A percentile compares a stretch with the other conserved stretches of the same genome.
phyloP scores from a whole-genome alignment of 1,140 invertebrate genomes.

The Pristionchus pacificus region DNA sequence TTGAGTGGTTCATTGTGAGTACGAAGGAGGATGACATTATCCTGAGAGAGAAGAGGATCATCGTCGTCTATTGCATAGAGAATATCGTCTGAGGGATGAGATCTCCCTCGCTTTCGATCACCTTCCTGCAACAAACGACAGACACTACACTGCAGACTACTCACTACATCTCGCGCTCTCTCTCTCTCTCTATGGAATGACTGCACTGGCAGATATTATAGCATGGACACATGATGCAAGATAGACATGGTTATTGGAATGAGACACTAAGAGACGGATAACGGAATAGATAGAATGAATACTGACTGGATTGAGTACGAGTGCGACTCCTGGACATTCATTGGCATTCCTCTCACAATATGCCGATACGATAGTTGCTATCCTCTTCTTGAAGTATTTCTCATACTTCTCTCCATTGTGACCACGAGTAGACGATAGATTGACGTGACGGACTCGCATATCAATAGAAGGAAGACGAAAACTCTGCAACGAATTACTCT shows the following conservation, averaged over 20 bases:
- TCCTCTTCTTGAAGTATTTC: conserved; percentile 53
- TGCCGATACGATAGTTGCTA: conserved; percentile 46
- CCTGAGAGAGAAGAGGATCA: conserved; percentile 46
- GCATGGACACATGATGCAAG: neutral
- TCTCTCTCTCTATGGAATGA: too few relatives aligned
- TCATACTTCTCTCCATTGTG: conserved; percentile 54
- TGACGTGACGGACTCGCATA: conserved; percentile 47
- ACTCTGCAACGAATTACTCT: conserved; percentile 30
- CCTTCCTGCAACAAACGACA: neutral
- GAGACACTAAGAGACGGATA: neutral
- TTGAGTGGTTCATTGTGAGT: conserved; percentile 35
- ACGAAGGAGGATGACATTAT: conserved; percentile 50
- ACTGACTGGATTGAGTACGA: conserved; percentile 29
- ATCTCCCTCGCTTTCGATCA: neutral
- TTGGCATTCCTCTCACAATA: conserved; percentile 52
- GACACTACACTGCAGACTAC: neutral
- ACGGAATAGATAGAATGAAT: neutral
- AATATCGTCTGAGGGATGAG: conserved; percentile 18
- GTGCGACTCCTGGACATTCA: conserved; percentile 44
- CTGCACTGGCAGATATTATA: too few relatives aligned
- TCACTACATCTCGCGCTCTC: too few relatives aligned
- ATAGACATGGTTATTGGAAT: neutral
- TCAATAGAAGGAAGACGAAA: conserved; percentile 41
- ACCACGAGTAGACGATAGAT: conserved; percentile 44
- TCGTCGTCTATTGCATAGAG: conserved; percentile 19